A percentile compares a stretch with the other conserved stretches of the same genome.
Evolutionary conservation across 2,888 invertebrate species (phyloP).

Genomic region (Petrolisthes cinctipes): DNA sequence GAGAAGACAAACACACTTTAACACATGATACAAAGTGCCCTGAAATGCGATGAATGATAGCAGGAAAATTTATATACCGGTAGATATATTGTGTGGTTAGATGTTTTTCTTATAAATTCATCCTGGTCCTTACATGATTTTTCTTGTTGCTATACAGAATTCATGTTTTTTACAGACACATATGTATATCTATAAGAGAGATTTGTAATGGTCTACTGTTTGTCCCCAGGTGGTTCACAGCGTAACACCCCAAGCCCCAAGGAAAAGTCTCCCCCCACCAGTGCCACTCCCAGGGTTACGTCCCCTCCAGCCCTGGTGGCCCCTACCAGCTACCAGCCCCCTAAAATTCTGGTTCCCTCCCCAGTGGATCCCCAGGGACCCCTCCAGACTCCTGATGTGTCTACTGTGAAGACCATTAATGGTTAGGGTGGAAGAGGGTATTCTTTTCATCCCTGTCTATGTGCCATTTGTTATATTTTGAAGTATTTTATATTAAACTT

Average conservation of each 20-base stretch:
- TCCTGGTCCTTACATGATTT: too few species aligned
- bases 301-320: slow-evolving; percentile 47
- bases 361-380: slow-evolving; percentile 24
- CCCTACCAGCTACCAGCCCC: slow-evolving; percentile 9
- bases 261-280: slow-evolving; percentile 36
- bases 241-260: slow-evolving; percentile 60
- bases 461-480: neutral
- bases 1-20: too few species aligned
- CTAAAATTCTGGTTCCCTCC: slow-evolving; percentile 7
- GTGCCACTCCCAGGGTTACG: slow-evolving; percentile 33
- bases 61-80: too few species aligned
- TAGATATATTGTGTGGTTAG: too few species aligned
- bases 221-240: slow-evolving; percentile 38
- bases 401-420: slow-evolving; percentile 33
- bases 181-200: too few species aligned
- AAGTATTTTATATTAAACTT: too few species aligned
- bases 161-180: too few species aligned
- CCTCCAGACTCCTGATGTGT: slow-evolving; percentile 12
- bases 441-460: neutral
- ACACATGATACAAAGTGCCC: too few species aligned
- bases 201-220: too few species aligned
- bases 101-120: too few species aligned
- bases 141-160: too few species aligned
- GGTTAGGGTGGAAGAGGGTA: slow-evolving; percentile 12
- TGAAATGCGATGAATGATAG: too few species aligned